Evolutionary conservation across 2,113 vertebrate species (phyloP), one percentile per base, ranked within the genome.

Genomic region (Hiodon alosoides): DNA sequence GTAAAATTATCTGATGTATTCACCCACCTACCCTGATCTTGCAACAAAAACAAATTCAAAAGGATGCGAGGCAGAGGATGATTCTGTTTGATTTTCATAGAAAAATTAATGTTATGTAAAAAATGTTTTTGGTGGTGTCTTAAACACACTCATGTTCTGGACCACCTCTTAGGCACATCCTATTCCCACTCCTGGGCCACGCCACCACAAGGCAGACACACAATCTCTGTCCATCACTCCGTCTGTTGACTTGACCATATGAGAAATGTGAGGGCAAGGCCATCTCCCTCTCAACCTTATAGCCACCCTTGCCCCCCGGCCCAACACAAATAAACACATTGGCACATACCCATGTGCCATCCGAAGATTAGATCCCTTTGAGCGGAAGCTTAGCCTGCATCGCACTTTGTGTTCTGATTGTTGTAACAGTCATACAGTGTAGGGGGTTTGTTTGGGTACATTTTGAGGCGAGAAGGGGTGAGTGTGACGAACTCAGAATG

Each of bases 391-490:
- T 68, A 75, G 68, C 75, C 53, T 31, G 51, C 10, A 46, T 75
- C 57, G 53, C 71, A 60, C 51, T 67, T 72, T 9, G 11, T 58
- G 4, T 75, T 80, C 53, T 77, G 72, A 76, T 59, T 82, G 78
- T 52, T 55, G 51, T 74, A 57, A 69, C 64, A 75, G 31, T 50
- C 65, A 61, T 47, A 71, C 72, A 72, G 55, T 71, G 64, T 57
- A 73, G 67, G 60, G 62, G 51, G 54, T 5, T 55, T 31, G 31
- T 1, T 2, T 9, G 7, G 53, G 8, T 7, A 52, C 71, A 51
- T 48, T 47, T 8, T 16, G 14, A 17, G 31, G 58, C 57, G 17
- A 8, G 17, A 50, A 55, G 16, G 57, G 67, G 46, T 17, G n/a
- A 5, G 65, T 62, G 16, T 16, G 16, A 31, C 5, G 17, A 10